phyloP scores from a whole-genome alignment of 2,888 invertebrate genomes.

The Platycnemis pennipes region DNA sequence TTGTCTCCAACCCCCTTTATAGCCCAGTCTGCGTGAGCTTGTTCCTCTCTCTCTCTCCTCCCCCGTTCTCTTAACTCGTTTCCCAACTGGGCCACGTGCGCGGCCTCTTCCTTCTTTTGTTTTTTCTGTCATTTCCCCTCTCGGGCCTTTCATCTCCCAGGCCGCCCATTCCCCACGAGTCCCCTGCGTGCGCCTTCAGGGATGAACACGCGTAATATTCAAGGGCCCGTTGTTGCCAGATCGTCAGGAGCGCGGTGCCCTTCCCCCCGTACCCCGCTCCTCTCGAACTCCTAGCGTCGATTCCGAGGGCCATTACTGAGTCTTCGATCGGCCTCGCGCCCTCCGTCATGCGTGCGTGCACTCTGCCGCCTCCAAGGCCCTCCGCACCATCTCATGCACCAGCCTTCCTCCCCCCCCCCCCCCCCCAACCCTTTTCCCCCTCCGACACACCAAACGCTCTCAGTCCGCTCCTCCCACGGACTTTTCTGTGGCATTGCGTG shows the following conservation, averaged over 20 bases:
- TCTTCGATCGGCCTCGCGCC: conserved; percentile 49
- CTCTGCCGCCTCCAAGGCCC: background rate
- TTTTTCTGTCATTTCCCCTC: background rate
- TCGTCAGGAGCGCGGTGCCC: background rate
- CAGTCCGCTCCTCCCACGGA: background rate
- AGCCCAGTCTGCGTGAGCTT: background rate
- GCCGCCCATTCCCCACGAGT: background rate
- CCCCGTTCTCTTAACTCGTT: background rate
- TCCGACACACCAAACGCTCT: no score
- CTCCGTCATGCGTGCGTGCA: conserved; percentile 59
- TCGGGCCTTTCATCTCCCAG: background rate
- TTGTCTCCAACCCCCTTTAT: background rate
- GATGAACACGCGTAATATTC: conserved; percentile 39
- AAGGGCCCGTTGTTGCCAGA: conserved; percentile 55
- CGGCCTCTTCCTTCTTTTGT: background rate
- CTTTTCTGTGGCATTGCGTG: background rate
- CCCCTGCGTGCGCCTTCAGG: background rate
- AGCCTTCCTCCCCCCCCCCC: background rate
- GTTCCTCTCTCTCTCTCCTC: background rate
- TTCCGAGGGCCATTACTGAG: conserved; percentile 51
- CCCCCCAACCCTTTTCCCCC: background rate
- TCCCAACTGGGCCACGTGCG: conserved; percentile 10
- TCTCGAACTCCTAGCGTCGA: background rate
- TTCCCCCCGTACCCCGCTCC: background rate
- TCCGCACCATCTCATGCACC: background rate